These are phyloP conservation scores for Eubucco bourcierii DNA, from an alignment of 2,113 vertebrate genomes.

Conservation along the genomic window DNA sequence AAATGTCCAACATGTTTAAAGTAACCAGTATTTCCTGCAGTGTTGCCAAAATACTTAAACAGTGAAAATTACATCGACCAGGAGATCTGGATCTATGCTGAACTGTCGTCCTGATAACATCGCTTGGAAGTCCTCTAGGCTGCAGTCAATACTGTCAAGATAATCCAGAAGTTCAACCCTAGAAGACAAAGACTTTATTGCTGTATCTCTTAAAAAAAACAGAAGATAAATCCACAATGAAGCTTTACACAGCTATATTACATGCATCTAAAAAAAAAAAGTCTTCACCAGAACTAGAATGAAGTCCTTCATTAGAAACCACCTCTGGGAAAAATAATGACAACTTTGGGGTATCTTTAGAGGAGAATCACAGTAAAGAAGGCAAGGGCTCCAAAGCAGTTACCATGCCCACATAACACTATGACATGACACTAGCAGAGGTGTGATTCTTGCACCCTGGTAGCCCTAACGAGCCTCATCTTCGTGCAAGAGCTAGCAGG, in stretches of 20 bases:
- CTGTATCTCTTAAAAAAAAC: neutral
- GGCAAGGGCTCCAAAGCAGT: neutral
- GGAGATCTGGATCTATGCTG: constrained; percentile 86
- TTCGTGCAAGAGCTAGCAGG: neutral
- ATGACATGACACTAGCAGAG: neutral
- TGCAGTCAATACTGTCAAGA: constrained; percentile 97
- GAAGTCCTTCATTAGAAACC: neutral
- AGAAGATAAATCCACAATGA: neutral
- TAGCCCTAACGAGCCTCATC: neutral
- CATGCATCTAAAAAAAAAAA: neutral
- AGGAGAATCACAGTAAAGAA: neutral
- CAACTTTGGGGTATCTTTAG: neutral
- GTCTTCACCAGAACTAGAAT: neutral
- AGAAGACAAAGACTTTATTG: constrained; percentile 24
- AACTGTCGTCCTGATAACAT: constrained; percentile 93
- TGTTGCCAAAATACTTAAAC: neutral
- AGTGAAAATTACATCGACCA: constrained; percentile 82
- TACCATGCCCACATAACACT: neutral
- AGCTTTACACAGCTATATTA: neutral
- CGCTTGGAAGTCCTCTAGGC: constrained; percentile 96
- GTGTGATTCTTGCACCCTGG: neutral
- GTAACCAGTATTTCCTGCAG: neutral
- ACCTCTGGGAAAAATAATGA: neutral
- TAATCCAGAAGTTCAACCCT: constrained; percentile 97
- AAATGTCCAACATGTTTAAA: neutral